phyloP scores from a whole-genome alignment of 2,113 vertebrate species.

The Ginglymostoma cirratum region DNA sequence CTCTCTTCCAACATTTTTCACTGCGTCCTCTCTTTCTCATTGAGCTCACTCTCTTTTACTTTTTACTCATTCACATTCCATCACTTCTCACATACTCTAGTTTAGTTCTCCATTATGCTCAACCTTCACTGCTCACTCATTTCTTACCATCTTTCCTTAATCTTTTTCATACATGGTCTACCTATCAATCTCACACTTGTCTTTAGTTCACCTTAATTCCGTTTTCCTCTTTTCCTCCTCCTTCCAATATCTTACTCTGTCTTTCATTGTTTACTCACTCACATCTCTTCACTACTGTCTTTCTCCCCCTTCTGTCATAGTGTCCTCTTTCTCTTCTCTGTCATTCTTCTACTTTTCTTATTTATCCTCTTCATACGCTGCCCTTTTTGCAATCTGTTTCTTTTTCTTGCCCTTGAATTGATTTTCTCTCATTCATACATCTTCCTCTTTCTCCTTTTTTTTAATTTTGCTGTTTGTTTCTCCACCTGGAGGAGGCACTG shows the following conservation, averaged over 20 bases:
- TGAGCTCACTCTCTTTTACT: neutral
- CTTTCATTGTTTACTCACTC: neutral
- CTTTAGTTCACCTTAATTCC: no score
- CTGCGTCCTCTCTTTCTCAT: neutral
- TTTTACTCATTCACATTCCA: neutral
- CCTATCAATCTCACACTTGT: no score
- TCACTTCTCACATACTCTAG: neutral
- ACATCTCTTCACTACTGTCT: neutral
- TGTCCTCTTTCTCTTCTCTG: no score
- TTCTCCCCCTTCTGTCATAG: neutral
- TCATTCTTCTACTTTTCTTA: no score
- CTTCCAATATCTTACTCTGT: no score
- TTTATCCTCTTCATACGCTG: neutral
- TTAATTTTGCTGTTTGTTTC: neutral
- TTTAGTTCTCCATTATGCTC: no score
- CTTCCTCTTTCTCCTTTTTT: neutral
- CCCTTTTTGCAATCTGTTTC: neutral
- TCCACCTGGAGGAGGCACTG: neutral
- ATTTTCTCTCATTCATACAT: neutral
- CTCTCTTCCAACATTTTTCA: neutral
- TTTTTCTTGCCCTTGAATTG: neutral
- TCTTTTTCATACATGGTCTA: no score
- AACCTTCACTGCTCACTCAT: no score
- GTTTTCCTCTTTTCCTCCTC: no score
- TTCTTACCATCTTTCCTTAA: no score